Percentiles rank a stretch among this genome's conserved stretches.
Evolutionary conservation across 2,888 invertebrate species (phyloP).

Genomic region (Drosophila mimetica): DNA sequence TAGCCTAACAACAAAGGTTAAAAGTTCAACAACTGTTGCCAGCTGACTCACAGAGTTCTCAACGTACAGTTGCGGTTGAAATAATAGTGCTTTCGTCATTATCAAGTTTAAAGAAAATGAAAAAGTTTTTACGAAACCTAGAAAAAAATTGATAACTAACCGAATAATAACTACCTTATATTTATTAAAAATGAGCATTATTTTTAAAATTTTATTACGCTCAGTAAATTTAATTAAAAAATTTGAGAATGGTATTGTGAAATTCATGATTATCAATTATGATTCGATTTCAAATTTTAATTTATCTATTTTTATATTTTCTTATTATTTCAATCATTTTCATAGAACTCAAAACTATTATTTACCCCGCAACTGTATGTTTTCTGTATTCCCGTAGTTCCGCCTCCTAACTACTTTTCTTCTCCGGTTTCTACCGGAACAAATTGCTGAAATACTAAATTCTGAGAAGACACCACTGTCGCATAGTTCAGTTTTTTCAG

Average conservation of each 20-base stretch:
- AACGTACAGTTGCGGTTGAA: conserved; percentile 27
- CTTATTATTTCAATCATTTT: too few species aligned
- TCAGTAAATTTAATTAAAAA: too few species aligned
- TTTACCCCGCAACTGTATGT: neutral
- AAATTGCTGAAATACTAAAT: conserved; percentile 61
- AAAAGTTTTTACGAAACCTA: neutral
- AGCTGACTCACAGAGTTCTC: conserved; percentile 19
- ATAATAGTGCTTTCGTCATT: neutral
- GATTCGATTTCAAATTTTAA: too few species aligned
- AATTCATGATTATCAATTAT: too few species aligned
- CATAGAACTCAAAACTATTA: neutral
- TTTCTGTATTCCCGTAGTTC: conserved; percentile 18
- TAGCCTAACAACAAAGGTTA: conserved; percentile 30
- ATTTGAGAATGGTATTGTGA: too few species aligned
- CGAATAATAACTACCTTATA: too few species aligned
- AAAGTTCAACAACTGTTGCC: conserved; percentile 62
- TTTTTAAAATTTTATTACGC: too few species aligned
- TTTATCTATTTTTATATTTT: too few species aligned
- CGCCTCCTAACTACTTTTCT: conserved; percentile 20
- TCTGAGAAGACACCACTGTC: conserved; percentile 51
- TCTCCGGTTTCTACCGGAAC: conserved; percentile 64
- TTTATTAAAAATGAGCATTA: too few species aligned
- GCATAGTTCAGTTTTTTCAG: conserved; percentile 43
- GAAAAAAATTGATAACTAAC: too few species aligned
- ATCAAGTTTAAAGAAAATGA: neutral